A percentile compares a stretch with the other conserved stretches of the same genome.
Conservation (phyloP, 1,140 invertebrate species). For the Diachasma alloeum region DNA sequence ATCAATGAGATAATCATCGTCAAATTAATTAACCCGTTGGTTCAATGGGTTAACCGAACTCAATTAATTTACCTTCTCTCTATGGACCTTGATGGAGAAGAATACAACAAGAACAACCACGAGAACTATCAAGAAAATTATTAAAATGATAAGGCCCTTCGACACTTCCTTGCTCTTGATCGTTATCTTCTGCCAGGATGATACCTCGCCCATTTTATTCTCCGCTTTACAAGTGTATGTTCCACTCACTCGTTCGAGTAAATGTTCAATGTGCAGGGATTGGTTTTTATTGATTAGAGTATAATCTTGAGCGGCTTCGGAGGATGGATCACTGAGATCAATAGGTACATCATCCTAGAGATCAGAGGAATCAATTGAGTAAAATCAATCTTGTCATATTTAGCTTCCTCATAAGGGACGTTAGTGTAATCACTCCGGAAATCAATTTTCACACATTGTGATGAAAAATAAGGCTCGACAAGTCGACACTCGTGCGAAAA, state of each 20-base stretch:
- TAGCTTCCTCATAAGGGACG: not conserved
- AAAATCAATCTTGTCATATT: not conserved
- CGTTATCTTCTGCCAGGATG: slow-evolving; percentile 49
- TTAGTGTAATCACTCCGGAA: too few relatives aligned
- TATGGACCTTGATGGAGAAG: slow-evolving; percentile 66
- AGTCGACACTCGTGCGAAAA: too few relatives aligned
- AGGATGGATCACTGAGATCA: slow-evolving; percentile 32
- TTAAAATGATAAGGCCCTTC: slow-evolving; percentile 50
- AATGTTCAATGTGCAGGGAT: slow-evolving; percentile 55
- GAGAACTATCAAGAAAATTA: slow-evolving; percentile 64
- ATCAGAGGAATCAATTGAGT: slow-evolving; percentile 19
- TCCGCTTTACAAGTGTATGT: slow-evolving; percentile 53
- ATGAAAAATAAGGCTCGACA: too few relatives aligned
- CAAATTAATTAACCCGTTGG: not conserved
- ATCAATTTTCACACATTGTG: too few relatives aligned
- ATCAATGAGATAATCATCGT: slow-evolving; percentile 38
- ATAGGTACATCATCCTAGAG: slow-evolving; percentile 42
- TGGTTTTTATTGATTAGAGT: slow-evolving; percentile 42
- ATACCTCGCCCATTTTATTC: slow-evolving; percentile 52
- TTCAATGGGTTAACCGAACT: slow-evolving; percentile 11
- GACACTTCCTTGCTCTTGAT: slow-evolving; percentile 56
- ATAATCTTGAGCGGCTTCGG: slow-evolving; percentile 37
- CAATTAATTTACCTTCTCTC: slow-evolving; percentile 66
- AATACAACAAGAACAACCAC: slow-evolving; percentile 61
- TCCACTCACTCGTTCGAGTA: slow-evolving; percentile 55